phyloP scores from a whole-genome alignment of 2,888 invertebrate species.

The Hecatera dysodea region DNA sequence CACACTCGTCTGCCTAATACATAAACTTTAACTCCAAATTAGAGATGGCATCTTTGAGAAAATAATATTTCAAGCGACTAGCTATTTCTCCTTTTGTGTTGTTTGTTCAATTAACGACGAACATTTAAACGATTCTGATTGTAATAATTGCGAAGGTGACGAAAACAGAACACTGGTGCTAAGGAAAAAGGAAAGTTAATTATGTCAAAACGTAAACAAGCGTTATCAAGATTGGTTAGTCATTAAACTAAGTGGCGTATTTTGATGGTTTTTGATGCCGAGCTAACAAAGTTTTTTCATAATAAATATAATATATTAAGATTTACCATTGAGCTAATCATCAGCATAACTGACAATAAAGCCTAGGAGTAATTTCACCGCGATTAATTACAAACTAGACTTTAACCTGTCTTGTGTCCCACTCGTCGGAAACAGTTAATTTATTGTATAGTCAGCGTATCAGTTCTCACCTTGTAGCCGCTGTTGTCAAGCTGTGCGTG shows the following conservation, averaged over 20 bases:
- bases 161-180: conserved; percentile 17
- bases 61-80: not conserved
- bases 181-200: conserved; percentile 26
- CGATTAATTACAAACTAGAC: conserved; percentile 7
- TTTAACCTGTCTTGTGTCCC: not conserved
- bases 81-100: conserved; percentile 1
- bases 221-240: conserved; percentile 5
- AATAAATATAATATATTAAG: not conserved
- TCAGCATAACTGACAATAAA: not conserved
- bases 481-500: conserved; percentile 78
- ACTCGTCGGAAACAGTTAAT: conserved; percentile 38
- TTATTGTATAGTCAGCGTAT: conserved; percentile 25
- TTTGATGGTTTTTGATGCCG: not conserved
- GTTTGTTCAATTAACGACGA: conserved; percentile 15
- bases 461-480: conserved; percentile 81
- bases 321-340: not conserved
- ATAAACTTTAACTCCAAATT: conserved; percentile 12
- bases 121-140: conserved; percentile 9
- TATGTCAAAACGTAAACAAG: not conserved
- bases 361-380: not conserved
- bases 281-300: not conserved
- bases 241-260: conserved; percentile 1
- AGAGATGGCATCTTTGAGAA: conserved; percentile 1
- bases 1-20: not conserved
- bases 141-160: conserved; percentile 23